These are phyloP conservation scores for Stegana nigrithorax DNA, from an alignment of 2,888 invertebrate genomes.

Conservation along the genomic window DNA sequence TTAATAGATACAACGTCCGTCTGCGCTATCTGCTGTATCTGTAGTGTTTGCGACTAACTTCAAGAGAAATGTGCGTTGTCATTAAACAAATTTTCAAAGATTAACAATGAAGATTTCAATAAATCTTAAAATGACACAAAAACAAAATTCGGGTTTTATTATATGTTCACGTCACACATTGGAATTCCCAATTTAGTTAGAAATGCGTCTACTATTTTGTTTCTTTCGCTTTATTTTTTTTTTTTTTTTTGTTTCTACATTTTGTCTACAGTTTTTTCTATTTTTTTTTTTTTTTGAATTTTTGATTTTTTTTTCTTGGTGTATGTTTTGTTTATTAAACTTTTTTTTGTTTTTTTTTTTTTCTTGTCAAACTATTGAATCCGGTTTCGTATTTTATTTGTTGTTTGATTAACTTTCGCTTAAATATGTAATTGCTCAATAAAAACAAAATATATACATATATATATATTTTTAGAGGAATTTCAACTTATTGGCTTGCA, in stretches of 20 bases:
- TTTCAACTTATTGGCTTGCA: background rate
- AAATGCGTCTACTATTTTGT: constrained; percentile 50
- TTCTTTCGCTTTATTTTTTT: constrained; percentile 36
- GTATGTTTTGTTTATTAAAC: background rate
- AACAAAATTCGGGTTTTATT: constrained; percentile 46
- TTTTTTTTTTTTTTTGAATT: background rate
- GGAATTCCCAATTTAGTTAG: constrained; percentile 53
- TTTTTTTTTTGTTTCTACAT: constrained; percentile 53
- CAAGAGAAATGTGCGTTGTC: constrained; percentile 46
- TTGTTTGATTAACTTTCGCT: constrained; percentile 59
- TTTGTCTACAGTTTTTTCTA: background rate
- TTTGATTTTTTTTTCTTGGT: constrained; percentile 10
- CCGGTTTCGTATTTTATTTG: constrained; percentile 19
- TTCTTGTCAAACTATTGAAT: constrained; percentile 44
- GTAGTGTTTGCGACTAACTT: too few relatives aligned
- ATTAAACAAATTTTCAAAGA: constrained; percentile 60
- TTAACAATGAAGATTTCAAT: constrained; percentile 31
- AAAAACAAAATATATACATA: constrained; percentile 30
- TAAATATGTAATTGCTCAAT: constrained; percentile 54
- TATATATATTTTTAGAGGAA: too few relatives aligned
- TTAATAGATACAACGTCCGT: too few relatives aligned
- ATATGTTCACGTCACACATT: constrained; percentile 52
- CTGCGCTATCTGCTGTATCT: too few relatives aligned
- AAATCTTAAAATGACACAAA: constrained; percentile 16
- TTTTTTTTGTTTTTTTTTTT: constrained; percentile 45